Conservation (phyloP, 2,113 vertebrate genomes). For the Myiozetetes cayanensis region DNA sequence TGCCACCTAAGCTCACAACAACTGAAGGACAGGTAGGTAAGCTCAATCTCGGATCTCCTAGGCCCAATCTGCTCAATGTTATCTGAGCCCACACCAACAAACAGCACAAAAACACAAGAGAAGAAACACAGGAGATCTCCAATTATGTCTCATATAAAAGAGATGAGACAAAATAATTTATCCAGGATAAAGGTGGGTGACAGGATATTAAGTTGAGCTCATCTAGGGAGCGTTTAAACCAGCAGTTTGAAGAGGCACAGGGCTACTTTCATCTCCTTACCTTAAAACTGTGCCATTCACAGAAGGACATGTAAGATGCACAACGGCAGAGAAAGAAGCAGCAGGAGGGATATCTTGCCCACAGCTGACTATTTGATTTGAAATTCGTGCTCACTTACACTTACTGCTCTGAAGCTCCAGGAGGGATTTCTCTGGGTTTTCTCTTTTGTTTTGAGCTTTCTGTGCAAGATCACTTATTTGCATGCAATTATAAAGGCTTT, state of each 20-base stretch:
- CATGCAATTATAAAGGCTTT: not conserved
- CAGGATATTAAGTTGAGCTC: not conserved
- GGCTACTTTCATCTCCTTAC: not conserved
- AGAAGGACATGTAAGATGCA: not conserved
- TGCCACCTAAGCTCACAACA: not conserved
- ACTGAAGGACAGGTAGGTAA: not conserved
- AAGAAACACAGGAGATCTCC: not conserved
- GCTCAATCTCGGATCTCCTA: not conserved
- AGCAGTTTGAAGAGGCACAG: not conserved
- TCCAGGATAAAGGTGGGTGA: not conserved
- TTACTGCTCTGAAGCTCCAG: not conserved
- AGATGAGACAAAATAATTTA: not conserved
- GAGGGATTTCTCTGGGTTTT: not conserved
- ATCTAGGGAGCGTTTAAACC: not conserved
- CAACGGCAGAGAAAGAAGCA: not conserved
- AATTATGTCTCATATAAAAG: not conserved
- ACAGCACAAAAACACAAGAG: not conserved
- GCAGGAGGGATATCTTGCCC: not conserved
- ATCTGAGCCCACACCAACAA: not conserved
- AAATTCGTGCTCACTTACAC: not conserved
- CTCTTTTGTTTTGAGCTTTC: conserved; percentile 11
- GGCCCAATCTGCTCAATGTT: not conserved
- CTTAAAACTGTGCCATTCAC: not conserved
- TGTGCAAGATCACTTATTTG: not conserved
- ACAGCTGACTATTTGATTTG: not conserved